Evolutionary conservation across 2,113 vertebrate species (phyloP).

Genomic region (Pelusios castaneus): DNA sequence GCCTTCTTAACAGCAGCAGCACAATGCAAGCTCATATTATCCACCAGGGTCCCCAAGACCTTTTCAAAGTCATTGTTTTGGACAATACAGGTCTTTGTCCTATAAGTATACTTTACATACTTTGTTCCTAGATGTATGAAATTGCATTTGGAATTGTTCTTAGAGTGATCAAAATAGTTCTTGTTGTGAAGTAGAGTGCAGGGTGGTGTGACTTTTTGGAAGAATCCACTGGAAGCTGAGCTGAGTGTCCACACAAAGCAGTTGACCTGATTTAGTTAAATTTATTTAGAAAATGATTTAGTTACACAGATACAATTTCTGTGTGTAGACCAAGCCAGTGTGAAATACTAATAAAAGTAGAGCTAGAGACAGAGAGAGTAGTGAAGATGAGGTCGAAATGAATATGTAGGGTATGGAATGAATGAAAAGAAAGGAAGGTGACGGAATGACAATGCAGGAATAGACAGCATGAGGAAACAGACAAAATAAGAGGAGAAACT

Average conservation of each 20-base stretch:
- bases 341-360: slow-evolving; percentile 26
- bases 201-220: neutral
- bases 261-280: slow-evolving; percentile 60
- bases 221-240: neutral
- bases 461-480: neutral
- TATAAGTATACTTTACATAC: neutral
- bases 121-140: neutral
- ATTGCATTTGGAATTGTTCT: neutral
- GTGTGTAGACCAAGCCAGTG: slow-evolving; percentile 7
- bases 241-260: slow-evolving; percentile 54
- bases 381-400: slow-evolving; percentile 58
- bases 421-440: slow-evolving; percentile 17
- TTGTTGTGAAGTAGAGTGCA: neutral
- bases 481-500: accelerated
- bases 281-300: slow-evolving; percentile 62
- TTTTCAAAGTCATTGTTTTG: neutral
- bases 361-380: neutral
- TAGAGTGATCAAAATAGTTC: neutral
- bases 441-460: neutral
- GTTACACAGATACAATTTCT: slow-evolving; percentile 49
- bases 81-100: neutral
- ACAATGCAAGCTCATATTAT: neutral
- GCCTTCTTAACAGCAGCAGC: neutral
- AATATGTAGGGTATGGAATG: slow-evolving; percentile 24
- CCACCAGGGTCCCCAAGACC: neutral